A percentile compares a stretch with the other conserved stretches of the same genome.
phyloP scores from a whole-genome alignment of 2,113 vertebrate species.

The Dipodomys merriami region DNA sequence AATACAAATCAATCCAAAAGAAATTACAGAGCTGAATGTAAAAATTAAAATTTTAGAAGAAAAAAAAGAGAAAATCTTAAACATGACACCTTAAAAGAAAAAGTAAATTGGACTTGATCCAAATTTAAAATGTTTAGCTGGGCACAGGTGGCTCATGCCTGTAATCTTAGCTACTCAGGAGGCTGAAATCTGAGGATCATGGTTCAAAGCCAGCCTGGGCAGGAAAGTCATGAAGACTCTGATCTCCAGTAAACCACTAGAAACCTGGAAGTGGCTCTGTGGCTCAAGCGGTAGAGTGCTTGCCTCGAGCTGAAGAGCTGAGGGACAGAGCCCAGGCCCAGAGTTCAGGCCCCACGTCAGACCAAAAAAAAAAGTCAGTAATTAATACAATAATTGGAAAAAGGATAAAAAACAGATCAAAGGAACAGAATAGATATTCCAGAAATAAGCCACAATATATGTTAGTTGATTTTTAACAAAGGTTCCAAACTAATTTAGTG shows the following conservation, averaged over 20 bases:
- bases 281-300: no score
- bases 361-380: no score
- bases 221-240: no score
- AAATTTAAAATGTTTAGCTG: not conserved
- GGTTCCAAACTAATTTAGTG: not conserved
- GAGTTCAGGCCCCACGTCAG: no score
- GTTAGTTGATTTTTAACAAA: not conserved
- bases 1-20: slow-evolving; percentile 4
- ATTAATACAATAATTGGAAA: not conserved
- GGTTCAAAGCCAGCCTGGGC: not conserved
- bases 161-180: no score
- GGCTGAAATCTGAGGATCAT: not conserved
- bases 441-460: not conserved
- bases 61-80: slow-evolving; percentile 36
- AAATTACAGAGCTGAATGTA: not conserved
- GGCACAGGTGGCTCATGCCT: no score
- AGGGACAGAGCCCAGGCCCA: no score
- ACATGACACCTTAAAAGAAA: not conserved
- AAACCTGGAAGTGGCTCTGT: no score
- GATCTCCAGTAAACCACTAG: no score
- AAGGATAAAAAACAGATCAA: not conserved
- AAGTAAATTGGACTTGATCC: slow-evolving; percentile 8
- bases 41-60: slow-evolving; percentile 27
- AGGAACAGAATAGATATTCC: not conserved
- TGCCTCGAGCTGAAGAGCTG: no score